Evolutionary conservation across 2,888 invertebrate genomes (phyloP), one percentile per base, ranked within the genome.

Genomic region (Drosophila differens): DNA sequence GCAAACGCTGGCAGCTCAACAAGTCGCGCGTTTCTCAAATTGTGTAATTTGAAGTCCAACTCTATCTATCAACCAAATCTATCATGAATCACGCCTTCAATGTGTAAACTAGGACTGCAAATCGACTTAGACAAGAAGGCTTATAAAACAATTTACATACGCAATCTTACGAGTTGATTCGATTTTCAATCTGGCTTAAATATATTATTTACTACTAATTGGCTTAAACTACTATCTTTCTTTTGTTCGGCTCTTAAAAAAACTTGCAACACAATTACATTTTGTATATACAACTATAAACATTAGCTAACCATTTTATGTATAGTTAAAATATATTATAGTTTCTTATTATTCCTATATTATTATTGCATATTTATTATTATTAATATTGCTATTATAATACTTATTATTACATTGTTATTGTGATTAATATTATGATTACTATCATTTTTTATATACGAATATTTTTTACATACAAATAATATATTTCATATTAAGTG

Each of bases 1-100:
- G 53, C 28, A 59, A 62, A 35, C 54, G 58, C 32, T 68, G 37
- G 59, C 55, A 39, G 60, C 66, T 78, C 65, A 75, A 78, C 75
- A 78, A 79, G 75, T 78, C 66, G 54, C 63, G 35, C 39, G 30
- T 41, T 44, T 2, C 28, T 37, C 51, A 52, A 30, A 5, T 22
- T 44, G 5, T 22, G 5, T 22, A 22, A 44, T 44, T n/a, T 22
- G 5, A 44, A 22, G 5, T 22, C 6, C 44, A 19, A 4, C 19
- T 44, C 22, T 22, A 7, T 6, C 28, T 3, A 28, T 28, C 28
- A 28, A 3, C 28, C 28, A 14, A 47, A 7, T 41, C 10, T 41
- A 5, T 0, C n/a, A 4, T n/a, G 41, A 41, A n/a, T 41, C 10
- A 10, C 10, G 4, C 10, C 10, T n/a, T 10, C n/a, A 41, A 10